phyloP scores from a whole-genome alignment of 37 sponge, comb jelly and placozoan species.

The Dysidea cf. avara region DNA sequence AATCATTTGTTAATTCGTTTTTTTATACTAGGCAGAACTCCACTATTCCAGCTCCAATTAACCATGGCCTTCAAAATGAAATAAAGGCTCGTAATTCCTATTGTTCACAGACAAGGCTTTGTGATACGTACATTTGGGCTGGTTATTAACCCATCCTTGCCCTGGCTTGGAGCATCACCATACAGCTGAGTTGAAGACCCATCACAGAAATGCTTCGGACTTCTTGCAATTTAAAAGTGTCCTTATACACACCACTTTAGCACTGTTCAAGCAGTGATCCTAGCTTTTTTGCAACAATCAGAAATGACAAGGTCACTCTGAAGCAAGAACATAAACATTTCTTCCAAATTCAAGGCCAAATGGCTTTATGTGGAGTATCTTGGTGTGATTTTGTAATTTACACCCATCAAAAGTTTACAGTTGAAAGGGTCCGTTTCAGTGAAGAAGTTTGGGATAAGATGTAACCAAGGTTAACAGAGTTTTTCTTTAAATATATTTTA shows the following conservation, averaged over 20 bases:
- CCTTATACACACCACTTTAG: background rate
- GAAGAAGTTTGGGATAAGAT: background rate
- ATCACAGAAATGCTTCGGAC: background rate
- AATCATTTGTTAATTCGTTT: no score
- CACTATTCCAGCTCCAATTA: no score
- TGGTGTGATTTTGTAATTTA: constrained; percentile 25
- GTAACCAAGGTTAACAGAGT: background rate
- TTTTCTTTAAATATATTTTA: background rate
- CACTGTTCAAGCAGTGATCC: background rate
- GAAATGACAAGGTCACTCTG: background rate
- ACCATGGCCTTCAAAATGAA: background rate
- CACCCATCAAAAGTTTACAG: background rate
- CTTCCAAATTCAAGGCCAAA: constrained; percentile 11
- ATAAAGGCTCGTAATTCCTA: background rate
- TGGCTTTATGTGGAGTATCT: constrained; percentile 1
- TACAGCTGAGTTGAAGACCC: background rate
- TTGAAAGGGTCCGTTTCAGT: background rate
- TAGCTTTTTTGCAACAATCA: background rate
- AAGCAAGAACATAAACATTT: background rate
- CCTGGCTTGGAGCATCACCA: background rate
- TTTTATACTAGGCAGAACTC: no score
- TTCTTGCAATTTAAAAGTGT: constrained; percentile 1
- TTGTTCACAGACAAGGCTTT: background rate
- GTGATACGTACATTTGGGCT: background rate
- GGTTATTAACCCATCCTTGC: background rate